Evolutionary conservation across 2,797 vertebrate genomes (phyloP), one percentile per base, ranked within the genome.

Genomic region (Leuciscus waleckii): DNA sequence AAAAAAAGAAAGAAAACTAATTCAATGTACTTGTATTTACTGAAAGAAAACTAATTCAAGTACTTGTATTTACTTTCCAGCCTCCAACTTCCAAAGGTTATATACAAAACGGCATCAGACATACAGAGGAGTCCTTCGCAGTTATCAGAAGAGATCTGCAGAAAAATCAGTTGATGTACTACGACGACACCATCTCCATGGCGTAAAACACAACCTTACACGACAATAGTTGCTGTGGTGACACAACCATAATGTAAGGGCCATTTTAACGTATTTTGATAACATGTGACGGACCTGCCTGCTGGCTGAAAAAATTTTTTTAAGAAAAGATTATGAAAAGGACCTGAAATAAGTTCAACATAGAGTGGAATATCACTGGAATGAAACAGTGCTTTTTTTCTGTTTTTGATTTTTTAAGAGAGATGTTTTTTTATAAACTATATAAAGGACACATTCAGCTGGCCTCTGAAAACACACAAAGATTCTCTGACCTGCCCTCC

Each of bases 71-170:
- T 92, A 17, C 88, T 86, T 93, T 91, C 89, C 93, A 99, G 98
- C 98, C 21, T 99, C 98, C 68, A 94, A 90, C 89, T 99, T 97
- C 93, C 98, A 98, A 95, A 97, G 95, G 95, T 95, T 93, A 90
- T 97, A 96, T 86, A 92, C 95, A 89, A 95, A 95, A 94, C 96
- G 95, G 93, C 96, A 97, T 91, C 96, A 97, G 91, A 96, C 92
- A 95, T 96, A 92, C 90, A 96, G 92, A 93, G 95, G 92, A 93
- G 95, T 94, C 67, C 93, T 94, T 88, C 94, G 92, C 93, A 94
- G 89, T 93, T 89, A 94, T 93, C 78, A 95, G 94, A 91, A 95
- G 94, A 95, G 95, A 87, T 95, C 95, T 0, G 89, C 96, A 87
- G 96, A 97, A 61, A 92, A 94, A 67, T 88, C 93, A 0, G 94